Conservation (phyloP, 2,797 vertebrate species). For the Simalia tracyae region DNA sequence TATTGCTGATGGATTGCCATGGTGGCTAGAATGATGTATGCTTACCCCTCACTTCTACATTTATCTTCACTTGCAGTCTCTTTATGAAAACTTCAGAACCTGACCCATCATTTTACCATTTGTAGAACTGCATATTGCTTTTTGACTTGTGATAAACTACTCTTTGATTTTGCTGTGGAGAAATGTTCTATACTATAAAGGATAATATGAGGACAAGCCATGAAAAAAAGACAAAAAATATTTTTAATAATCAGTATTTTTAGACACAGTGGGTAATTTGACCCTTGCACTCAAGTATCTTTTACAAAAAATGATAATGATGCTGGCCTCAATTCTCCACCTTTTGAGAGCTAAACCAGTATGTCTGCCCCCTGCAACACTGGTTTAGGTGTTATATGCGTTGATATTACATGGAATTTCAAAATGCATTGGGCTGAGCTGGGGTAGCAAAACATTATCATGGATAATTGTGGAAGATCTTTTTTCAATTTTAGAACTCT, state of each 20-base stretch:
- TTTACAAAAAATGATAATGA: not conserved
- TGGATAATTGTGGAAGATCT: too few species aligned
- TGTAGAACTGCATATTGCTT: fast-evolving
- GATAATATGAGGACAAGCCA: not conserved
- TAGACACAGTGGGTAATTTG: not conserved
- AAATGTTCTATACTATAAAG: too few species aligned
- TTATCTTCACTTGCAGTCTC: not conserved
- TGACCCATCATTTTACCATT: not conserved
- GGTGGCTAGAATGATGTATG: not conserved
- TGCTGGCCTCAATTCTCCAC: not conserved
- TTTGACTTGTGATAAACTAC: not conserved
- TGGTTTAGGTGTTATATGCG: too few species aligned
- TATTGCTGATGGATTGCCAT: not conserved
- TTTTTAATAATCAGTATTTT: not conserved
- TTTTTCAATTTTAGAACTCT: too few species aligned
- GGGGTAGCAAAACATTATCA: too few species aligned
- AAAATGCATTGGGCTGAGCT: too few species aligned
- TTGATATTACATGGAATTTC: too few species aligned
- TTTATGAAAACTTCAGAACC: not conserved
- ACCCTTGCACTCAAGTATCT: not conserved
- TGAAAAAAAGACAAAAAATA: not conserved
- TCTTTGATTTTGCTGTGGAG: not conserved
- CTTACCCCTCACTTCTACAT: not conserved
- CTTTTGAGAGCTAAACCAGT: not conserved
- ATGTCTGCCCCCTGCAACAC: too few species aligned